Percentiles rank a stretch among this genome's conserved stretches.
Conservation (phyloP, 2,113 vertebrate genomes). For the Aplodontia rufa region DNA sequence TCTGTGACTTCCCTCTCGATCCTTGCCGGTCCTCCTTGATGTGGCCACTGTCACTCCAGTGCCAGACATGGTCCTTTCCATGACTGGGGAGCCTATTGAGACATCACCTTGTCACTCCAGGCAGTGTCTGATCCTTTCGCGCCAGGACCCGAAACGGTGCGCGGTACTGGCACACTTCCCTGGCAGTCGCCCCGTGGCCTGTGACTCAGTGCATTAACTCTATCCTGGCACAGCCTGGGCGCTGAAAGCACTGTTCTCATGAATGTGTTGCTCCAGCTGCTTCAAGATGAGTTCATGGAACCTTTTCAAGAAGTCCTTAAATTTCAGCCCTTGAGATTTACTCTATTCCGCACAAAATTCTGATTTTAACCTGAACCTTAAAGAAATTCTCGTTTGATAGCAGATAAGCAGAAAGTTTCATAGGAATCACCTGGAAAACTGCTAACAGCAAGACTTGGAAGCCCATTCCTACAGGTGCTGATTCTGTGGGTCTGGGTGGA, state of each 20-base stretch:
- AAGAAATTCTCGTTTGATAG: background rate
- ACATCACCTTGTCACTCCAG: background rate
- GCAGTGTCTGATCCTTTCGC: background rate
- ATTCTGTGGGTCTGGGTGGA: accelerated
- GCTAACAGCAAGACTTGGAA: background rate
- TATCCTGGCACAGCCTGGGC: background rate
- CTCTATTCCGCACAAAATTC: background rate
- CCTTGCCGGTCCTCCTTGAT: accelerated
- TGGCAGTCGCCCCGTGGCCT: background rate
- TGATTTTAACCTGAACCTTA: background rate
- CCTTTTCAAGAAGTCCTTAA: background rate
- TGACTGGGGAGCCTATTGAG: background rate
- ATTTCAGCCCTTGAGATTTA: background rate
- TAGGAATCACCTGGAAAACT: background rate
- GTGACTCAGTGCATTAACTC: background rate
- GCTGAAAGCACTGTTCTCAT: background rate
- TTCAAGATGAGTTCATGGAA: background rate
- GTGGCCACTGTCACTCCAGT: background rate
- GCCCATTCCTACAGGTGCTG: background rate
- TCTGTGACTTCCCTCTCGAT: background rate
- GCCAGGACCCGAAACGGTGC: background rate
- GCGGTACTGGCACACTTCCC: background rate
- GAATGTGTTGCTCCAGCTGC: background rate
- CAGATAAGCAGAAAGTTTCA: background rate
- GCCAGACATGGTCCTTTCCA: accelerated